Evolutionary conservation across 2,113 vertebrate genomes (phyloP).

Genomic region (Jaculus jaculus): DNA sequence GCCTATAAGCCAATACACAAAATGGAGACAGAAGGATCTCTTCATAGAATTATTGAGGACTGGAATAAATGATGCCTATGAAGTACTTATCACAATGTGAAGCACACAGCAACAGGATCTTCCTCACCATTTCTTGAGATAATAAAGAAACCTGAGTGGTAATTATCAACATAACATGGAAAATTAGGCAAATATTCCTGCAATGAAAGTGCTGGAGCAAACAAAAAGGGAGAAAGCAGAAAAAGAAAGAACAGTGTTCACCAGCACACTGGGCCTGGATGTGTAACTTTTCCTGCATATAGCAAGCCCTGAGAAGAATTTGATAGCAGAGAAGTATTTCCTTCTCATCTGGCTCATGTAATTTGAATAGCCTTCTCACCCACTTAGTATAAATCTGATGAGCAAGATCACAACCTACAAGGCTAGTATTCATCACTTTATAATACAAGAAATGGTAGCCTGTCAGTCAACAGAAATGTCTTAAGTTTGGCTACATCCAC

Average conservation of each 20-base stretch:
- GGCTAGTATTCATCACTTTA: neutral
- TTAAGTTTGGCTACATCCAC: neutral
- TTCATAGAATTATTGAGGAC: neutral
- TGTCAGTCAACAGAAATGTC: neutral
- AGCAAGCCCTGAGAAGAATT: no score
- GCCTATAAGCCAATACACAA: neutral
- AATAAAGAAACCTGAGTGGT: constrained; percentile 2
- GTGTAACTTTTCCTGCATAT: no score
- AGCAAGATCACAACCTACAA: neutral
- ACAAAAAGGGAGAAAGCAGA: neutral
- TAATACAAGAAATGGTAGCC: neutral
- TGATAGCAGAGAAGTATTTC: no score
- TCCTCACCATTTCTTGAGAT: neutral
- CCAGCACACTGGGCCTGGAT: no score
- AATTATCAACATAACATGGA: neutral
- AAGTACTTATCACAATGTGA: neutral
- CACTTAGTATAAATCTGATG: neutral
- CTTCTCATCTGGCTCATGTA: neutral
- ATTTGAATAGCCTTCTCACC: neutral
- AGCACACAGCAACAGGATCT: neutral
- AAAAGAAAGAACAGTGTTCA: neutral
- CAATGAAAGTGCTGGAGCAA: neutral
- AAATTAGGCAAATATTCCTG: neutral
- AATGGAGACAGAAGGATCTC: neutral
- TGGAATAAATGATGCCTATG: neutral